Evolutionary conservation across 2,888 invertebrate species (phyloP).

Genomic region (Thalpophila matura): DNA sequence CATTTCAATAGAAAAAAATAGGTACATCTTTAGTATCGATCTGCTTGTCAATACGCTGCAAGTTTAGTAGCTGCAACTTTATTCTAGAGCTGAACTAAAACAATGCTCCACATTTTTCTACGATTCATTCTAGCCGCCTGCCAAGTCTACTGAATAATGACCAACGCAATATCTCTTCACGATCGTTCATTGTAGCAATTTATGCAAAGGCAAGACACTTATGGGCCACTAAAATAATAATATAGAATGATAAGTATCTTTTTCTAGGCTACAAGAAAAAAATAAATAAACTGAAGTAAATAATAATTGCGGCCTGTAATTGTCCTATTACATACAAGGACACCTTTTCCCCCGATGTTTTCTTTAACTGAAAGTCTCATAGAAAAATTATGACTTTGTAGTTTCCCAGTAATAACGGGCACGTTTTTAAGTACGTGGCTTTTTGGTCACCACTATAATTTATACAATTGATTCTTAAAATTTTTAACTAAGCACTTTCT

Average conservation of each 20-base stretch:
- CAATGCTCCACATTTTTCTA: constrained; percentile 44
- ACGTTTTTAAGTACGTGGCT: no score
- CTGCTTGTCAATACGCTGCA: neutral
- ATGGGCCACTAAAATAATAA: constrained; percentile 51
- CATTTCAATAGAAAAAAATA: no score
- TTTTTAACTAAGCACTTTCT: no score
- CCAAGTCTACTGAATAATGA: constrained; percentile 50
- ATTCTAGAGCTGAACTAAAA: constrained; percentile 28
- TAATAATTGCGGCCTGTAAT: constrained; percentile 1
- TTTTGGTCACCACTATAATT: no score
- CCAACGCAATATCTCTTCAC: constrained; percentile 41
- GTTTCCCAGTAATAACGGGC: no score
- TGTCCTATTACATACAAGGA: neutral
- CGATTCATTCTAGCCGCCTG: constrained; percentile 36
- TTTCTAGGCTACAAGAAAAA: constrained; percentile 20
- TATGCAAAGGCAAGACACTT: constrained; percentile 46
- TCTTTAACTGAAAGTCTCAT: no score
- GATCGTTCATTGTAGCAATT: constrained; percentile 45
- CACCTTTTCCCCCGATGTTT: no score
- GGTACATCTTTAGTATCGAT: neutral
- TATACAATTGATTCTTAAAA: no score
- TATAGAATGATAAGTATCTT: constrained; percentile 34
- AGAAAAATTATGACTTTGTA: no score
- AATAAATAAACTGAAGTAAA: constrained; percentile 11
- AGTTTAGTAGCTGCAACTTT: constrained; percentile 21